Percentiles rank a stretch among this genome's conserved stretches.
phyloP scores from a whole-genome alignment of 2,888 invertebrate genomes.

The Temnothorax unifasciatus region DNA sequence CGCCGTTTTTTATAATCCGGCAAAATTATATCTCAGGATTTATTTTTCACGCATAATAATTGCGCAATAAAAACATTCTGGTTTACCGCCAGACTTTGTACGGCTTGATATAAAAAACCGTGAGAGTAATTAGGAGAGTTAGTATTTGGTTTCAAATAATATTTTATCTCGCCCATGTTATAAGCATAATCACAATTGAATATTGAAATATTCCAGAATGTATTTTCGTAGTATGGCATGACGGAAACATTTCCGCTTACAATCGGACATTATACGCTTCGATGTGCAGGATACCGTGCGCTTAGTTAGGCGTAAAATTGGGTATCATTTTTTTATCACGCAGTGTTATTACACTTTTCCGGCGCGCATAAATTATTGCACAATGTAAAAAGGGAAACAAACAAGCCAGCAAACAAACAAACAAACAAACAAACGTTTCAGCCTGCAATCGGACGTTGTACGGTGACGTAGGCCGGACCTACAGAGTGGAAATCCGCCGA shows the following conservation, averaged over 20 bases:
- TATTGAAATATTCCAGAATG: neutral
- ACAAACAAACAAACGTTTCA: conserved; percentile 85
- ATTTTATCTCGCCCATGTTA: conserved; percentile 1
- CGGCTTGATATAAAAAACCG: conserved; percentile 22
- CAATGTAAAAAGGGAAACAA: neutral
- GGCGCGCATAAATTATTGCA: conserved; percentile 3
- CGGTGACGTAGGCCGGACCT: conserved; percentile 93
- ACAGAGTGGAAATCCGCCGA: conserved; percentile 92
- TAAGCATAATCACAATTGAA: neutral
- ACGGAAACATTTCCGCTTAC: neutral
- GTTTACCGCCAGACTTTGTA: neutral
- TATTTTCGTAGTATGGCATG: neutral
- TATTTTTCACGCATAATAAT: conserved; percentile 41
- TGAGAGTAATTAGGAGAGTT: conserved; percentile 16
- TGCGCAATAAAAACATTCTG: conserved; percentile 37
- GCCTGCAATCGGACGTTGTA: conserved; percentile 95
- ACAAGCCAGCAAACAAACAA: neutral
- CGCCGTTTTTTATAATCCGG: conserved; percentile 3
- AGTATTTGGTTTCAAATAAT: conserved; percentile 23
- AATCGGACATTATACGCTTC: neutral
- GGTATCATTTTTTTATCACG: conserved; percentile 17
- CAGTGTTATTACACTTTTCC: neutral
- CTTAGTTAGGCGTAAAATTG: conserved; percentile 17
- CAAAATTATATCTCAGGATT: conserved; percentile 30
- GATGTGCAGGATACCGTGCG: neutral